Conservation (phyloP, 35 echinoderm and acorn worm genomes). For the Heliocidaris tuberculata region DNA sequence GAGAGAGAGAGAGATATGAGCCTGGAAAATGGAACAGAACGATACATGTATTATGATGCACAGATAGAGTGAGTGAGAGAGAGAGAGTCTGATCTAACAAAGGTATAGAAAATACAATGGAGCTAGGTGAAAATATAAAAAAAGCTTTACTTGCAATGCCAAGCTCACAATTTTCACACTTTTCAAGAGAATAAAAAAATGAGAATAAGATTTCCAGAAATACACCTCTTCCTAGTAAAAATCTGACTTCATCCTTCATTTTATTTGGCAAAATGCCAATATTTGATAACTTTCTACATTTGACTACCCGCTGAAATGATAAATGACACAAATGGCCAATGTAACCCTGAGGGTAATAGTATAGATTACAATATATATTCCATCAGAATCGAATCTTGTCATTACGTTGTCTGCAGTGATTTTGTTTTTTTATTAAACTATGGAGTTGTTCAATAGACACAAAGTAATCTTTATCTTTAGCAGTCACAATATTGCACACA, state of each 20-base stretch:
- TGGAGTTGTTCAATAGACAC: not conserved
- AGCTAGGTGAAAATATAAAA: too few relatives aligned
- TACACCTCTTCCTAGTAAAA: too few relatives aligned
- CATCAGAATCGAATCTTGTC: not conserved
- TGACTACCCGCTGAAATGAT: not conserved
- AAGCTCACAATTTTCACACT: too few relatives aligned
- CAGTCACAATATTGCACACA: not conserved
- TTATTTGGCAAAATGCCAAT: not conserved
- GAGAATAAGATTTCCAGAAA: not conserved
- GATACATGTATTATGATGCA: too few relatives aligned
- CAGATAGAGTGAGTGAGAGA: too few relatives aligned
- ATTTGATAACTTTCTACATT: not conserved
- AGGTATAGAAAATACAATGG: too few relatives aligned
- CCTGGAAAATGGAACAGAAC: not conserved
- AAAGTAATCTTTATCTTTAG: not conserved
- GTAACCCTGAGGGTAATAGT: not conserved
- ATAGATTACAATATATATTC: slow-evolving; percentile 19
- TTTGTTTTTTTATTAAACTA: not conserved
- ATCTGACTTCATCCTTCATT: not conserved
- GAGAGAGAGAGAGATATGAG: not conserved
- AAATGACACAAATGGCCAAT: not conserved
- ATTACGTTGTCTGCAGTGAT: not conserved
- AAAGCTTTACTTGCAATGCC: too few relatives aligned
- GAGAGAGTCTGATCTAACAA: too few relatives aligned
- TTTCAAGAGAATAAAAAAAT: too few relatives aligned